Evolutionary conservation across 2,797 vertebrate genomes (phyloP), one percentile per base, ranked within the genome.

Genomic region (Cheirogaleus major): DNA sequence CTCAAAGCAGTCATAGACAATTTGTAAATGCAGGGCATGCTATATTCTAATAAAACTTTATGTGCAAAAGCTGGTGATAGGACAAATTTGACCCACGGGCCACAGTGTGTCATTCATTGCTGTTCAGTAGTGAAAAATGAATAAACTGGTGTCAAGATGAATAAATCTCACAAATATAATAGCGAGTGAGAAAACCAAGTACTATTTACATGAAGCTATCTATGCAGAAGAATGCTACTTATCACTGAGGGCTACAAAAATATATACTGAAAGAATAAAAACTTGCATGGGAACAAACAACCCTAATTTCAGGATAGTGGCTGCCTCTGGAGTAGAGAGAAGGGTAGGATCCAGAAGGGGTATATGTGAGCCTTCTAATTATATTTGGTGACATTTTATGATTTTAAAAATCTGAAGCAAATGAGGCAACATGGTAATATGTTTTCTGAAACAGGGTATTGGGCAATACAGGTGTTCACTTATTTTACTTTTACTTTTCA

Each of bases 351-450:
- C 38, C 0, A 0, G 78, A 35, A 69, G 10, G 12, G 38, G 22
- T 8, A 25, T 3, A 9, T n/a, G 32, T 23, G 32, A 41, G 75
- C 57, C 38, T 20, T 59, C 38, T 63, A 79, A 48, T 41, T 61
- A 48, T 50, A 70, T 38, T 52, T n/a, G n/a, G 41, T 32, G 79
- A 43, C 27, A 67, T 57, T 72, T 50, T 38, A 20, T 76, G 78
- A 89, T 75, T 76, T 90, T 69, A 59, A 88, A 91, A 89, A n/a
- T 72, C 72, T 67, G n/a, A 88, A 80, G 50, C 38, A 87, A 89
- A 57, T 45, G 78, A 59, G 41, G 78, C 23, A 84, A 69, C 10
- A 23, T 8, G 10, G 2, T 25, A 45, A 57, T n/a, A 79, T 30
- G 43, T 55, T 43, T 94, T 79, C 32, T 81, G 50, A 81, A 57